Percentiles rank a stretch among this genome's conserved stretches.
These are phyloP conservation scores for Somateria mollissima DNA, from an alignment of 2,797 vertebrate species.

Conservation along the genomic window DNA sequence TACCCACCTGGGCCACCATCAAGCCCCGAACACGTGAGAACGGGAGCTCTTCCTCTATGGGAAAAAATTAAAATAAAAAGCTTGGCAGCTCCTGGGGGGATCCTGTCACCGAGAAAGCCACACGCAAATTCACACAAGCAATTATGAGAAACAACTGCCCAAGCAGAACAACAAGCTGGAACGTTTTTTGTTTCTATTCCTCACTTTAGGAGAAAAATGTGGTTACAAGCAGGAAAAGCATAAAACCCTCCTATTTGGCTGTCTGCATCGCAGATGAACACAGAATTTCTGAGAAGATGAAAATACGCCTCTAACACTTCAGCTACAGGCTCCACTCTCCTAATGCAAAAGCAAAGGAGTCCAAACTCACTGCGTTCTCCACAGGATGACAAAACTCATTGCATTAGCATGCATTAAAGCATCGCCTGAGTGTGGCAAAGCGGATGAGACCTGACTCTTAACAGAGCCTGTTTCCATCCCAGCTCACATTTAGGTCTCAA, in stretches of 20 bases:
- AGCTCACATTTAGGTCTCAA: conserved; percentile 70
- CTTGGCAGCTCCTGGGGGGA: neutral
- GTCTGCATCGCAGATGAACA: neutral
- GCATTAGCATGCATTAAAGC: conserved; percentile 52
- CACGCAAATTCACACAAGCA: neutral
- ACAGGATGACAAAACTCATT: neutral
- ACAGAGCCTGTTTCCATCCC: conserved; percentile 63
- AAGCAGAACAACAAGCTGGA: neutral
- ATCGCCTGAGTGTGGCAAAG: neutral
- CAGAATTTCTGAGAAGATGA: neutral
- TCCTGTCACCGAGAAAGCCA: neutral
- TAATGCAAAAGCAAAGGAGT: neutral
- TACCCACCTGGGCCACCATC: neutral
- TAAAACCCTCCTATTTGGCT: neutral
- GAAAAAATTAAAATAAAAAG: neutral
- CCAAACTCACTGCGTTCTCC: neutral
- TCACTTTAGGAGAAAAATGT: neutral
- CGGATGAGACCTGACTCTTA: conserved; percentile 61
- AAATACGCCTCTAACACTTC: neutral
- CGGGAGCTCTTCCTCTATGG: neutral
- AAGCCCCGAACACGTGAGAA: neutral
- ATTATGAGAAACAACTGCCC: neutral
- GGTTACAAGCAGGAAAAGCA: neutral
- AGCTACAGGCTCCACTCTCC: neutral
- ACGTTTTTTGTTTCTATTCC: neutral